These are phyloP conservation scores for Oryzias curvinotus DNA, from an alignment of 2,113 vertebrate species.

Conservation along the genomic window DNA sequence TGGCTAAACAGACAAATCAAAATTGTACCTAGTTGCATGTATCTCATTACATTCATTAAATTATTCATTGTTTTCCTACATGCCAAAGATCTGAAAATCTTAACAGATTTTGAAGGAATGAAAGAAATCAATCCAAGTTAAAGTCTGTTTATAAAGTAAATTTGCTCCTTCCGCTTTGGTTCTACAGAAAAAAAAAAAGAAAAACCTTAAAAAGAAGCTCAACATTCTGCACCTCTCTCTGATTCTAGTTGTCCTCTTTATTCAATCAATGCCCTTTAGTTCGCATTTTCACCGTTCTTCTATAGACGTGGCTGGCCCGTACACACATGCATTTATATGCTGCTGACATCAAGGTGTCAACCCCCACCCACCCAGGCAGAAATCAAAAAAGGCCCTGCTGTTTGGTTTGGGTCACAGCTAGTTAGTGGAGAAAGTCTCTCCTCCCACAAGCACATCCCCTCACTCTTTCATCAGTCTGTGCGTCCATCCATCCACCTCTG, in stretches of 20 bases:
- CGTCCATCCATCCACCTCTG: not conserved
- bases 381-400: conserved; percentile 39
- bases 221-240: conserved; percentile 19
- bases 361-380: conserved; percentile 22
- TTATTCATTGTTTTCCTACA: too few species aligned
- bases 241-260: conserved; percentile 5
- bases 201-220: conserved; percentile 11
- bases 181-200: conserved; percentile 33
- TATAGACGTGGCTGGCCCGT: conserved; percentile 1
- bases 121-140: too few species aligned
- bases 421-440: conserved; percentile 50
- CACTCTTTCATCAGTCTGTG: conserved; percentile 9
- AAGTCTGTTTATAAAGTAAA: too few species aligned
- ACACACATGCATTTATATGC: conserved; percentile 10
- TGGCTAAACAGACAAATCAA: too few species aligned
- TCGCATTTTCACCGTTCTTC: conserved; percentile 24
- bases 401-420: conserved; percentile 58
- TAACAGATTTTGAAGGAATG: too few species aligned
- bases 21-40: too few species aligned
- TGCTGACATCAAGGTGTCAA: conserved; percentile 54
- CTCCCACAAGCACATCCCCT: conserved; percentile 26
- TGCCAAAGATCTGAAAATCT: too few species aligned
- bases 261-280: conserved; percentile 13
- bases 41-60: too few species aligned
- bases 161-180: conserved; percentile 49